Conservation (phyloP, 2,888 invertebrate genomes). For the Lutraria lutraria region DNA sequence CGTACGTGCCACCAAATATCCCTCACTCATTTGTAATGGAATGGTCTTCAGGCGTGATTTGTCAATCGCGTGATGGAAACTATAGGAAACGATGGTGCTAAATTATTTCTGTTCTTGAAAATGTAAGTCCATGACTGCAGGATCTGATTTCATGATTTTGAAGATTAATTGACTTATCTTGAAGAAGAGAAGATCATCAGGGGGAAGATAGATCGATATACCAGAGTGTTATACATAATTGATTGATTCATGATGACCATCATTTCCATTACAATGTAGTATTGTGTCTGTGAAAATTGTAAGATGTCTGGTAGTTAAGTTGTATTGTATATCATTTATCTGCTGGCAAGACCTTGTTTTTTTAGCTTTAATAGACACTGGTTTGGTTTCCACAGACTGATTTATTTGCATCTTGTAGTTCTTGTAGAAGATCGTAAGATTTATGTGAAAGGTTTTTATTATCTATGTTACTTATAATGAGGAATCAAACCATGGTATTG, state of each 20-base stretch:
- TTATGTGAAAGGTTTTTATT: too few relatives aligned
- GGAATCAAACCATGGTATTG: too few relatives aligned
- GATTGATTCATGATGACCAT: not conserved
- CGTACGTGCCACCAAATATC: too few relatives aligned
- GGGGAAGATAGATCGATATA: not conserved
- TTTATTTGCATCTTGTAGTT: too few relatives aligned
- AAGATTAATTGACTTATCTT: slow-evolving; percentile 8
- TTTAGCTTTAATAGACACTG: too few relatives aligned
- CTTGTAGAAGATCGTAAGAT: too few relatives aligned
- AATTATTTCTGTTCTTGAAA: not conserved
- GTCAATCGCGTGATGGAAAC: not conserved
- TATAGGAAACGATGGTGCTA: not conserved
- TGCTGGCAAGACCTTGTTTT: too few relatives aligned
- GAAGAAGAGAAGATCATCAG: not conserved
- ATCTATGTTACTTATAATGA: too few relatives aligned
- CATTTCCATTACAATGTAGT: slow-evolving; percentile 10
- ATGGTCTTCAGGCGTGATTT: not conserved
- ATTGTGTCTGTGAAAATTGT: not conserved
- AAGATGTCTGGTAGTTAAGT: too few relatives aligned
- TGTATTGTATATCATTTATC: too few relatives aligned
- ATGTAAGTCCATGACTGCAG: not conserved
- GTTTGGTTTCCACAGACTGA: too few relatives aligned
- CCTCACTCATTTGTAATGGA: not conserved
- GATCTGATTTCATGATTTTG: slow-evolving; percentile 1
- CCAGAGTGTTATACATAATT: not conserved